Percentiles rank a stretch among this genome's conserved stretches.
These are phyloP conservation scores for Otis tarda DNA, from an alignment of 2,113 vertebrate species.

Conservation along the genomic window DNA sequence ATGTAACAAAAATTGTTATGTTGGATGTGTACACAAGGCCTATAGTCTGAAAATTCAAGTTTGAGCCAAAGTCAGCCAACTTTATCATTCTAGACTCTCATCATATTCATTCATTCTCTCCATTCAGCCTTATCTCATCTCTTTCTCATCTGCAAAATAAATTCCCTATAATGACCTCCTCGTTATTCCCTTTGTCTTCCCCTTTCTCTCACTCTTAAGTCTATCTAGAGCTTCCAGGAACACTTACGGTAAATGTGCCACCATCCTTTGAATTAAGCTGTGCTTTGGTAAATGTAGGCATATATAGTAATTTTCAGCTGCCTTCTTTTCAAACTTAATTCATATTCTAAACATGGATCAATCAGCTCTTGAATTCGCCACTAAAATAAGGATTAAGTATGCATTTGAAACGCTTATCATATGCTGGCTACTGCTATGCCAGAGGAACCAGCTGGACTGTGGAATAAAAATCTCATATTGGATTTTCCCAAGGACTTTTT, in stretches of 20 bases:
- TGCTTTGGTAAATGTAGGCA: not conserved
- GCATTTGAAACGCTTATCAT: slow-evolving; percentile 48
- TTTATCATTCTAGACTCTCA: not conserved
- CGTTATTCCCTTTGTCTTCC: not conserved
- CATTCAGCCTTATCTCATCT: not conserved
- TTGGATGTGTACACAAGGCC: not conserved
- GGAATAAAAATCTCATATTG: slow-evolving; percentile 25
- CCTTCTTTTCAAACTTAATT: slow-evolving; percentile 22
- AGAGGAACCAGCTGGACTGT: slow-evolving; percentile 14
- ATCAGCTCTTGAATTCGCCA: slow-evolving; percentile 23
- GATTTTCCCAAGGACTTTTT: not conserved
- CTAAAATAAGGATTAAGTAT: slow-evolving; percentile 60
- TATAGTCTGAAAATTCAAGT: not conserved
- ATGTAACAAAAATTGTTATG: not conserved
- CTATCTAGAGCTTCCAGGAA: not conserved
- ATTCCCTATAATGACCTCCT: not conserved
- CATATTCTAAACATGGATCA: slow-evolving; percentile 5
- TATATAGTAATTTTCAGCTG: slow-evolving; percentile 22
- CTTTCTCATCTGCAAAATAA: not conserved
- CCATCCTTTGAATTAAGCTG: not conserved
- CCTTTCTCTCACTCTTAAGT: not conserved
- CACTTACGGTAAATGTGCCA: not conserved
- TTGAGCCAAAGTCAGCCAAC: not conserved
- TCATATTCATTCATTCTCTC: not conserved
- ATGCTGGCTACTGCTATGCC: slow-evolving; percentile 12